Evolutionary conservation across 2,888 invertebrate genomes (phyloP), one percentile per base, ranked within the genome.

Genomic region (Koerneria pararmatus): DNA sequence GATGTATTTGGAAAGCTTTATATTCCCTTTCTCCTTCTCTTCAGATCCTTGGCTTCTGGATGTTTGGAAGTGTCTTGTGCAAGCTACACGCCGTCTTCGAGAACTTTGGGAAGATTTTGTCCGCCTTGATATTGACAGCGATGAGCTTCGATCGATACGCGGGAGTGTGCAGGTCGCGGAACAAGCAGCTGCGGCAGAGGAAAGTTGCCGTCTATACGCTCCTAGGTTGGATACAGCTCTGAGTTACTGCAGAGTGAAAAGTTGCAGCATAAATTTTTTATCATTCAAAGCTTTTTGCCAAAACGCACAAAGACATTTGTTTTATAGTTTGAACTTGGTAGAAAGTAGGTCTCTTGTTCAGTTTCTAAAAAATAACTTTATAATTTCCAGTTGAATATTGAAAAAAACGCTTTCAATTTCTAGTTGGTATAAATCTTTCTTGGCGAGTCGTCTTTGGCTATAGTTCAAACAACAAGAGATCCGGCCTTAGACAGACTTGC

Each of bases 11-110:
- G 34, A 34, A 31, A 32, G 48, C 29, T 37, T 53, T 63, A n/a
- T 31, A 4, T n/a, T 56, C 11, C 0, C 15, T n/a, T 27, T 19
- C 31, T 11, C 37, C 32, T 32, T 19, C 8, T 5, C 66, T 74
- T 22, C 66, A 80, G 78, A 80, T 80, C 51, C 78, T 80, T 35
- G 81, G 81, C 27, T 82, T 80, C 62, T 80, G 81, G 81, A 80
- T 80, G 80, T 81, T 80, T 64, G 81, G 81, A 8, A 70, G 74
- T 15, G 72, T 78, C 8, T 75, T 80, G 19, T 80, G 81, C 70
- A 80, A 80, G 66, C 69, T 80, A 32, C 80, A 81, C 66, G 80
- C 81, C 1, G 80, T 80, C 1, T 74, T 80, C 37, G 81, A 80
- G 67, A 81, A 80, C 65, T 80, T 80, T 66, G 81, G 81, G 4